Conservation (phyloP, 2,888 invertebrate species). For the Hedya salicella region DNA sequence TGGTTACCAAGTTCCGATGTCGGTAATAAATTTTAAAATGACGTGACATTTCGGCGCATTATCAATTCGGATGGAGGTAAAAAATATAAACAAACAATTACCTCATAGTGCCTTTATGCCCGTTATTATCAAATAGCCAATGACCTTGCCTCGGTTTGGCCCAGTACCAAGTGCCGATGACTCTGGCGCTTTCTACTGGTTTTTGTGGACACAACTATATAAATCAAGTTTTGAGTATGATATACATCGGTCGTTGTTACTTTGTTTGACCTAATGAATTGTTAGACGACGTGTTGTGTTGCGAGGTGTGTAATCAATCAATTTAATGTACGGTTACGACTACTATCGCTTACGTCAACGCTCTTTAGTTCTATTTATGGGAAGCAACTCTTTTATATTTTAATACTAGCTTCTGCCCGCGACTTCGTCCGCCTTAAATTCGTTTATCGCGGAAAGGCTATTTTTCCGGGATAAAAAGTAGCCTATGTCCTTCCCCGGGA, state of each 20-base stretch:
- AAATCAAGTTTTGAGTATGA: constrained; percentile 43
- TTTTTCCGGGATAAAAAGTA: too few species aligned
- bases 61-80: constrained; percentile 51
- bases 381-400: background rate
- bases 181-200: constrained; percentile 77
- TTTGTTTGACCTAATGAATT: constrained; percentile 36
- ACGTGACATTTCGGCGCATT: constrained; percentile 24
- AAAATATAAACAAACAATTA: constrained; percentile 80
- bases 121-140: constrained; percentile 73
- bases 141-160: constrained; percentile 82
- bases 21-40: constrained; percentile 12
- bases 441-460: too few species aligned
- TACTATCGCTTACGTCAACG: constrained; percentile 14
- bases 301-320: constrained; percentile 18
- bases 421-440: too few species aligned
- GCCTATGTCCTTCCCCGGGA: too few species aligned
- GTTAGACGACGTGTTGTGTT: constrained; percentile 13
- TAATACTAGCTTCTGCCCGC: background rate
- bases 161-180: constrained; percentile 78
- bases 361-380: background rate
- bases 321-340: constrained; percentile 1
- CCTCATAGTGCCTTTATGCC: constrained; percentile 67
- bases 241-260: constrained; percentile 5
- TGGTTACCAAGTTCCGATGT: constrained; percentile 1
- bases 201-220: constrained; percentile 61